phyloP scores from a whole-genome alignment of 2,797 vertebrate genomes.

The Trematomus bernacchii region DNA sequence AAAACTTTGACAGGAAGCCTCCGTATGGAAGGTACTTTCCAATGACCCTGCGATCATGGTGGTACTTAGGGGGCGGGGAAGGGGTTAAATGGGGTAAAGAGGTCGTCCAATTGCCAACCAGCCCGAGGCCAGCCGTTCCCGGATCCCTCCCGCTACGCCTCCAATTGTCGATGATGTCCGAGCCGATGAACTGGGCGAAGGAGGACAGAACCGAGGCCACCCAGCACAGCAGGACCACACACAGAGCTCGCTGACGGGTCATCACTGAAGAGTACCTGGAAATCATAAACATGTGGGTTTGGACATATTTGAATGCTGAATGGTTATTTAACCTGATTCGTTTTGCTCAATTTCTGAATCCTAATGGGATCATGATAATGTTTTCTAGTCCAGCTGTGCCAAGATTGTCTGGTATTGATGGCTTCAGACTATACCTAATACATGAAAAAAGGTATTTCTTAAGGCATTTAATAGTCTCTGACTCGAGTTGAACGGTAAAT shows the following conservation, averaged over 20 bases:
- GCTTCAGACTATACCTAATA: too few relatives aligned
- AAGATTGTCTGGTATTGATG: too few relatives aligned
- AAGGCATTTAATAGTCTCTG: too few relatives aligned
- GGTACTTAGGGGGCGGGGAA: constrained; percentile 49
- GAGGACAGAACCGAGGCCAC: constrained; percentile 83
- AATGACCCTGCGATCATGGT: constrained; percentile 69
- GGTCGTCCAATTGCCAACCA: constrained; percentile 75
- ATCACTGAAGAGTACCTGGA: constrained; percentile 81
- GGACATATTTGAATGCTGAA: constrained; percentile 1
- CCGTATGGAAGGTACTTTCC: constrained; percentile 80
- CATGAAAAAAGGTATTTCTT: too few relatives aligned
- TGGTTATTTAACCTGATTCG: too few relatives aligned
- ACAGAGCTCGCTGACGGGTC: constrained; percentile 76
- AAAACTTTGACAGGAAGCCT: constrained; percentile 87
- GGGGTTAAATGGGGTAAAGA: constrained; percentile 33
- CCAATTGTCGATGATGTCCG: constrained; percentile 73
- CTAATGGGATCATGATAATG: too few relatives aligned
- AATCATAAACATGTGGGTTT: constrained; percentile 41
- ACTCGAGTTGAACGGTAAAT: too few relatives aligned
- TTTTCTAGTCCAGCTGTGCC: too few relatives aligned
- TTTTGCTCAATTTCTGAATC: too few relatives aligned
- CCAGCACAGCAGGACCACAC: constrained; percentile 83
- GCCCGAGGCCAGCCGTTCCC: constrained; percentile 57
- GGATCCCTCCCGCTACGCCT: not conserved
- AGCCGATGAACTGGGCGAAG: constrained; percentile 86